Percentiles rank a stretch among this genome's conserved stretches.
Conservation (phyloP, 2,888 invertebrate species). For the Dryocosmus kuriphilus region DNA sequence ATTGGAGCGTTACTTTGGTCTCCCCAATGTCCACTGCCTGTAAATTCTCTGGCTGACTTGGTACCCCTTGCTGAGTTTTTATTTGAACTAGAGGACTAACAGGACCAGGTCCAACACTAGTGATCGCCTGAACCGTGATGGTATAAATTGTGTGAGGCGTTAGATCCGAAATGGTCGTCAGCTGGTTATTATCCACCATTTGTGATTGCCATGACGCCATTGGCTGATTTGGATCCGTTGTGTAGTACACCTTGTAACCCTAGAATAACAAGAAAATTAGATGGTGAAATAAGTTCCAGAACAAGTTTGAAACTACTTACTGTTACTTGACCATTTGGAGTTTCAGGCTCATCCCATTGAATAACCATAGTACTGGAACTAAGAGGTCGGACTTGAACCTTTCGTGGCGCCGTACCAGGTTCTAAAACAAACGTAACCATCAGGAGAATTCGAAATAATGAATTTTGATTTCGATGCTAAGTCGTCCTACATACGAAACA, state of each 20-base stretch:
- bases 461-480: conserved; percentile 1
- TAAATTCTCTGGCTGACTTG: conserved; percentile 95
- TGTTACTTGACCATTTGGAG: conserved; percentile 97
- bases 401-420: conserved; percentile 96
- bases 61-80: conserved; percentile 98
- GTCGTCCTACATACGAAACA: conserved; percentile 4
- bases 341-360: conserved; percentile 98
- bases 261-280: conserved; percentile 74
- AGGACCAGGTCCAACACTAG: conserved; percentile 96
- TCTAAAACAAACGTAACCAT: conserved; percentile 80
- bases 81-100: conserved; percentile 98
- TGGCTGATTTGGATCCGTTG: conserved; percentile 90
- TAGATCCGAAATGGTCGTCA: conserved; percentile 95
- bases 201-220: conserved; percentile 95
- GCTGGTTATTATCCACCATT: conserved; percentile 94
- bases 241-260: conserved; percentile 99
- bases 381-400: conserved; percentile 95
- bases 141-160: conserved; percentile 96
- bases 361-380: conserved; percentile 98
- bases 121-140: conserved; percentile 94
- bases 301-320: conserved; percentile 80
- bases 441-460: not conserved
- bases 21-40: conserved; percentile 92
- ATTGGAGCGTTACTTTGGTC: conserved; percentile 93
- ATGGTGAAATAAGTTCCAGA: not conserved